Conservation (phyloP, 2,113 vertebrate species). For the Marmota monax region DNA sequence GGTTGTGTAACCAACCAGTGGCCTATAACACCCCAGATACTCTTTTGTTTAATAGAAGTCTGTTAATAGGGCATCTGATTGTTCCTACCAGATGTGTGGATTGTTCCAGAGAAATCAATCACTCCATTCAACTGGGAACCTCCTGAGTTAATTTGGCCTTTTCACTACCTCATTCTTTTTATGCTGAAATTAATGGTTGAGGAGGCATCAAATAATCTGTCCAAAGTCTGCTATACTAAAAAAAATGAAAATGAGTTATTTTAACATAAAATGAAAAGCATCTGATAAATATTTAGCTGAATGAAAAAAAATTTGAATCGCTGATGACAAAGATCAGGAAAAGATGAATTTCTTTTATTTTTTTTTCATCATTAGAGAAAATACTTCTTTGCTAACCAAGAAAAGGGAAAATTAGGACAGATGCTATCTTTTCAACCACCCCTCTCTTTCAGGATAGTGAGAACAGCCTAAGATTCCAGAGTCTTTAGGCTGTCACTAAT, state of each 20-base stretch:
- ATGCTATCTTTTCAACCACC: slow-evolving; percentile 42
- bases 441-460: background rate
- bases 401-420: slow-evolving; percentile 52
- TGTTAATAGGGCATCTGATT: slow-evolving; percentile 63
- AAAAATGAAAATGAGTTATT: slow-evolving; percentile 25
- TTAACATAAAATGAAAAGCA: slow-evolving; percentile 38
- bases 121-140: slow-evolving; percentile 58
- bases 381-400: slow-evolving; percentile 46
- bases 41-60: slow-evolving; percentile 61
- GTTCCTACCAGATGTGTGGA: slow-evolving; percentile 59
- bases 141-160: slow-evolving; percentile 62
- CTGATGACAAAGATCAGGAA: background rate
- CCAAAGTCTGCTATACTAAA: background rate
- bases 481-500: slow-evolving; percentile 37
- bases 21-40: slow-evolving; percentile 47
- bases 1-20: slow-evolving; percentile 56
- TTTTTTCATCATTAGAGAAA: slow-evolving; percentile 25
- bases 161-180: slow-evolving; percentile 61
- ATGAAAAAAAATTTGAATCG: background rate
- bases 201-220: slow-evolving; percentile 29
- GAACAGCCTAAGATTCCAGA: background rate
- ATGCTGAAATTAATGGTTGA: slow-evolving; percentile 32
- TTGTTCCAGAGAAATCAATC: slow-evolving; percentile 75
- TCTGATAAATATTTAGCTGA: slow-evolving; percentile 11
- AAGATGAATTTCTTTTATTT: slow-evolving; percentile 13